These are phyloP conservation scores for Megathymus violae DNA, from an alignment of 1,140 invertebrate species.

Conservation along the genomic window DNA sequence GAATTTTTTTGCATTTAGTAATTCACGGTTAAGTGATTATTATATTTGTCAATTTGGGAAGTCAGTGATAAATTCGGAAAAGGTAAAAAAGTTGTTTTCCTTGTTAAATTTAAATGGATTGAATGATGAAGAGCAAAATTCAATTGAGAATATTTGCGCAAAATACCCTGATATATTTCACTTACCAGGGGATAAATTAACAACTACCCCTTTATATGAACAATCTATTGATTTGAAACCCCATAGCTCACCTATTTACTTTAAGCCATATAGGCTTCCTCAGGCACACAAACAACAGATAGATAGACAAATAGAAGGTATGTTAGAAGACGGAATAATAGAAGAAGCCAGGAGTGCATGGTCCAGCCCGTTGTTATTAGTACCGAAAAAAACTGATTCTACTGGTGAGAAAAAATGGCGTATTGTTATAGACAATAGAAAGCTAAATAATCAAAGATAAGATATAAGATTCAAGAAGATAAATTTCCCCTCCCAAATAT, in stretches of 20 bases:
- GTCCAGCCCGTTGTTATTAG: too few species aligned
- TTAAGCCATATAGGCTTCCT: not conserved
- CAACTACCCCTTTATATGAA: not conserved
- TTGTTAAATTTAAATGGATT: not conserved
- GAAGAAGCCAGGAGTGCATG: conserved; percentile 1
- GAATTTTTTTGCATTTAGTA: conserved; percentile 2
- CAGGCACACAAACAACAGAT: not conserved
- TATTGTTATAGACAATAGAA: too few species aligned
- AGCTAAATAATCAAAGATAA: too few species aligned
- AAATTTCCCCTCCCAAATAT: too few species aligned
- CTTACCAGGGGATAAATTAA: too few species aligned
- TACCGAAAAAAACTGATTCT: too few species aligned
- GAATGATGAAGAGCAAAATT: not conserved
- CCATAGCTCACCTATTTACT: not conserved
- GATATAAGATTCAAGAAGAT: too few species aligned
- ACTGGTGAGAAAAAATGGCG: too few species aligned
- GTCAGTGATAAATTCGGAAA: not conserved
- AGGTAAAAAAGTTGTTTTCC: not conserved
- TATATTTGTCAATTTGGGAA: too few species aligned
- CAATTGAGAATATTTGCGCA: not conserved
- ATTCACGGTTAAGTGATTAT: too few species aligned
- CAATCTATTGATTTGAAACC: conserved; percentile 3
- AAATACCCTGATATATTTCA: conserved; percentile 1
- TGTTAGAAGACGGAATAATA: not conserved
- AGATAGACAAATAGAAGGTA: not conserved